Conservation (phyloP, 2,113 vertebrate species). For the Irena cyanogastra region DNA sequence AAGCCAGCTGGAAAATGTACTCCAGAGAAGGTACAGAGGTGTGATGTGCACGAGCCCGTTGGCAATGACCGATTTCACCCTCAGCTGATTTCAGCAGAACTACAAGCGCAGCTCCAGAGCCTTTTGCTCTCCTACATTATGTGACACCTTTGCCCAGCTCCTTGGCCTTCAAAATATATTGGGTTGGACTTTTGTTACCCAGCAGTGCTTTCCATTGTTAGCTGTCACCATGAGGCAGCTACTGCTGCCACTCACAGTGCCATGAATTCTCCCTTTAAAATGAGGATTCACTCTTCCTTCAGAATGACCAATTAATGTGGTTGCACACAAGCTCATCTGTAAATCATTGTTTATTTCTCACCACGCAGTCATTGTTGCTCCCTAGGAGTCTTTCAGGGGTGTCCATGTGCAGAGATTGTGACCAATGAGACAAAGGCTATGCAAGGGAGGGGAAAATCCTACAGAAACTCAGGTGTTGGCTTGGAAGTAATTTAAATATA, state of each 20-base stretch:
- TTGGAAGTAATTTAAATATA: slow-evolving; percentile 15
- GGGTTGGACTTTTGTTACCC: neutral
- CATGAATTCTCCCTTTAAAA: neutral
- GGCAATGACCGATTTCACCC: slow-evolving; percentile 2
- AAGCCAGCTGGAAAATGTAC: slow-evolving; percentile 40
- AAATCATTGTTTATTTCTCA: neutral
- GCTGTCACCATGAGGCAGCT: neutral
- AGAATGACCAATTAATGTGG: neutral
- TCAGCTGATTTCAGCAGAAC: slow-evolving; percentile 27
- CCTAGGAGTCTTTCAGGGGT: neutral
- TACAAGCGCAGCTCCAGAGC: neutral
- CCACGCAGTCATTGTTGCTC: neutral
- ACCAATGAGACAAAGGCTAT: neutral
- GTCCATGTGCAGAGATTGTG: neutral
- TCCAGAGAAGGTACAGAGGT: slow-evolving; percentile 32
- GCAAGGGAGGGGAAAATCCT: neutral
- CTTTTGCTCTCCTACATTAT: neutral
- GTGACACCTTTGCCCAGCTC: neutral
- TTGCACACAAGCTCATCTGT: neutral
- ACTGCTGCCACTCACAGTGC: neutral
- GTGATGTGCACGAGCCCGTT: neutral
- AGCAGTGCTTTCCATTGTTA: neutral
- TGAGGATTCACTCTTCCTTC: neutral
- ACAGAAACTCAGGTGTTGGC: neutral
- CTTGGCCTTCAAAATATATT: neutral